Evolutionary conservation across 2,888 invertebrate genomes (phyloP).

Genomic region (Tortrix viridana): DNA sequence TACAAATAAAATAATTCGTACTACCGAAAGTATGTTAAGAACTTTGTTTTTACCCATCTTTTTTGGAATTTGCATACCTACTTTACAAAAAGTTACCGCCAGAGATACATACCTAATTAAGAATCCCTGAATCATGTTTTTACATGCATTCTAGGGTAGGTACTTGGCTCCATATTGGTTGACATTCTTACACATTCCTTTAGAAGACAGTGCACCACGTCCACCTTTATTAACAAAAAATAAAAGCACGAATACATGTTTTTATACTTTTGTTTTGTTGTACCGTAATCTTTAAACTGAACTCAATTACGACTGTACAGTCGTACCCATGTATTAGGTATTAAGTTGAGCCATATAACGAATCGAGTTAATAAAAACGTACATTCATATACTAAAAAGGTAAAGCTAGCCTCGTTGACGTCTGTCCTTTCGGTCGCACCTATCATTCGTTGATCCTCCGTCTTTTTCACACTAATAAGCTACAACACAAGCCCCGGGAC

Average conservation of each 20-base stretch:
- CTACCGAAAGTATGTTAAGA: too few relatives aligned
- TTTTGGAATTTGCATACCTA: neutral
- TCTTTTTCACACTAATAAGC: slow-evolving; percentile 79
- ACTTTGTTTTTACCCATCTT: too few relatives aligned
- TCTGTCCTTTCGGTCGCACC: slow-evolving; percentile 67
- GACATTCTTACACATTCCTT: slow-evolving; percentile 23
- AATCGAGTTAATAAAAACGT: slow-evolving; percentile 80
- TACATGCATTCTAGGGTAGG: slow-evolving; percentile 2
- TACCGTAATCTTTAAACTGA: slow-evolving; percentile 59
- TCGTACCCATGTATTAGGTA: slow-evolving; percentile 74
- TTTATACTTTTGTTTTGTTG: slow-evolving; percentile 45
- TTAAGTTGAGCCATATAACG: slow-evolving; percentile 77
- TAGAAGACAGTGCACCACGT: slow-evolving; percentile 13
- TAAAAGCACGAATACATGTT: slow-evolving; percentile 29
- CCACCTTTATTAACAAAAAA: slow-evolving; percentile 23
- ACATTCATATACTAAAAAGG: slow-evolving; percentile 80
- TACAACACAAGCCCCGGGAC: slow-evolving; percentile 53
- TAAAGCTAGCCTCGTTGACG: slow-evolving; percentile 79
- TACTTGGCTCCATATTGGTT: slow-evolving; percentile 18
- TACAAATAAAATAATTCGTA: too few relatives aligned
- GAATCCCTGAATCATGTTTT: slow-evolving; percentile 11
- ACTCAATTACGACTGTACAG: slow-evolving; percentile 67
- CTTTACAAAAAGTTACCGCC: neutral
- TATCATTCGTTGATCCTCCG: slow-evolving; percentile 55
- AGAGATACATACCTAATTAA: slow-evolving; percentile 3